Base-by-base conservation (phyloP, 2,888 invertebrate species). In the Himalopsyche kuldschensis region DNA sequence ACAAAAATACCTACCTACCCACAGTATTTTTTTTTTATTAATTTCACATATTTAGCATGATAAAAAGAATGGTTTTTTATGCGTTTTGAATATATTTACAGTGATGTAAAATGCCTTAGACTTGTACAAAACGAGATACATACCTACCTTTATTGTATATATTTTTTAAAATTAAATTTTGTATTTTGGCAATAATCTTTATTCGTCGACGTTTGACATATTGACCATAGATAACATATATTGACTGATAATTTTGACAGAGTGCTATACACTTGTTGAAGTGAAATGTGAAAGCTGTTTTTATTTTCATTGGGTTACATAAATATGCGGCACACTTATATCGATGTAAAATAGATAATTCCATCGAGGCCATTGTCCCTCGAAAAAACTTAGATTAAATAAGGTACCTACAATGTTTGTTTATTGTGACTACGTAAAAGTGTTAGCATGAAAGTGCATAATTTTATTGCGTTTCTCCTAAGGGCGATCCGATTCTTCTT, bases 221-320 rank as follows among this genome's bases (percentile, higher is more conserved):
- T 35, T n/a, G n/a, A n/a, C n/a, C n/a, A n/a, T n/a, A n/a, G n/a
- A n/a, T n/a, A n/a, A n/a, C n/a, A n/a, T n/a, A n/a, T n/a, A n/a
- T n/a, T 35, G 35, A 35, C 35, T 55, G 20, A 55, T 24, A 24
- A 5, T 69, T 69, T 69, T 69, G 69, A 69, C 69, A 69, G 55
- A 55, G 20, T 69, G 30, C 69, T 69, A 30, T 69, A 3, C 69
- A 69, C 69, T 69, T 69, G 69, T 69, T 69, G 69, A 69, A 69
- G 69, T 69, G 69, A 69, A 69, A 69, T 69, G 69, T 69, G 69
- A 69, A 69, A 69, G 69, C 69, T 69, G 69, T 69, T 69, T 69
- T 69, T 69, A 27, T 69, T 69, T 15, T 27, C 20, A 15, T 27
- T 27, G 27, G 27, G 30, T 69, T 69, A 69, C 27, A 69, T 69